These are phyloP conservation scores for Perizoma flavofasciatum DNA, from an alignment of 2,888 invertebrate genomes.

Conservation along the genomic window DNA sequence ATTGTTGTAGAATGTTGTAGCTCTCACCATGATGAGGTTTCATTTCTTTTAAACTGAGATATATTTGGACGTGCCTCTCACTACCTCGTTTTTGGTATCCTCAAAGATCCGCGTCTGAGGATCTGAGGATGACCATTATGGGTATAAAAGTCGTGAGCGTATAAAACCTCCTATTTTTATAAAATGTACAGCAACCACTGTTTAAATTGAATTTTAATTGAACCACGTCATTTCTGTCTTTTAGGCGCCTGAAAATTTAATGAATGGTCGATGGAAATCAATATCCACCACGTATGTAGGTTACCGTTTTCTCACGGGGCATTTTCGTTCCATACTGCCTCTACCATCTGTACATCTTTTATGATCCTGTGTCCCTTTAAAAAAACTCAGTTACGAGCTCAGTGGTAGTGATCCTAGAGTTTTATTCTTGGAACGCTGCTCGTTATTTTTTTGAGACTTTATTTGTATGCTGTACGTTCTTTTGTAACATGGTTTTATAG, in stretches of 20 bases:
- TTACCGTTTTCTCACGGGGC: slow-evolving; percentile 17
- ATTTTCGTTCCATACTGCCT: neutral
- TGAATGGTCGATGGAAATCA: slow-evolving; percentile 18
- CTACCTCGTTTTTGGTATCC: too few species aligned
- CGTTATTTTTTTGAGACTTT: neutral
- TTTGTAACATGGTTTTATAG: too few species aligned
- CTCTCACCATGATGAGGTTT: neutral
- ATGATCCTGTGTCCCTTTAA: too few species aligned
- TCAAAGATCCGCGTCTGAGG: too few species aligned
- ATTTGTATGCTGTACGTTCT: too few species aligned
- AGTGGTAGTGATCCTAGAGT: slow-evolving; percentile 1
- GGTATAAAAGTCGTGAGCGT: too few species aligned
- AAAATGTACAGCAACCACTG: too few species aligned
- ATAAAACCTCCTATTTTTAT: too few species aligned
- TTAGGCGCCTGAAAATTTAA: slow-evolving; percentile 14
- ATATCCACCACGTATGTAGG: slow-evolving; percentile 21
- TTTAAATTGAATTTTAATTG: neutral
- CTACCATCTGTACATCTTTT: too few species aligned
- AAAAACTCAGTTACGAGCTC: neutral
- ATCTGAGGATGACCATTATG: too few species aligned
- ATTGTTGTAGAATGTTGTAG: slow-evolving; percentile 4
- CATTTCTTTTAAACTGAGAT: too few species aligned
- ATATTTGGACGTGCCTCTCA: too few species aligned
- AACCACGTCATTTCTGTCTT: slow-evolving; percentile 1
- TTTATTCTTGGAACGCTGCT: slow-evolving; percentile 9